Conservation (phyloP, 2,113 vertebrate species). For the Amphiprion percula region DNA sequence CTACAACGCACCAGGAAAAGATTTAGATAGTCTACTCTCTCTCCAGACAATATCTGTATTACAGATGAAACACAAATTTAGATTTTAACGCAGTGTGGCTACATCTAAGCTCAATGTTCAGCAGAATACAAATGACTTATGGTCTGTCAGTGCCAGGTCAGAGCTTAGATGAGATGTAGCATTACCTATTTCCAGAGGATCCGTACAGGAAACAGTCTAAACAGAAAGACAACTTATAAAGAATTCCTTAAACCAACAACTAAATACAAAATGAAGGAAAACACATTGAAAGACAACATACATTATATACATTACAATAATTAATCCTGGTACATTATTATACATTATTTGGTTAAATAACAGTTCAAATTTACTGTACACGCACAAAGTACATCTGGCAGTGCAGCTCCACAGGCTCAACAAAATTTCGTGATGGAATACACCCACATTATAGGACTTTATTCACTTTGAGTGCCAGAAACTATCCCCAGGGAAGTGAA, state of each 20-base stretch:
- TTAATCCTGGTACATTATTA: no score
- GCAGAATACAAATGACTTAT: background rate
- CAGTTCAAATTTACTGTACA: background rate
- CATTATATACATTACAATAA: no score
- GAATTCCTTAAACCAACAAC: no score
- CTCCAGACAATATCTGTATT: background rate
- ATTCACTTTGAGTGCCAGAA: background rate
- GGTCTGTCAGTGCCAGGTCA: no score
- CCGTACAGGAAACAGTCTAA: no score
- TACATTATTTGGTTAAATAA: background rate
- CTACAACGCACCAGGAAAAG: conserved; percentile 38
- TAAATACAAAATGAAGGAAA: no score
- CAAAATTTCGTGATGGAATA: background rate
- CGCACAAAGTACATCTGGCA: background rate
- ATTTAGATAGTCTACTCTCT: background rate
- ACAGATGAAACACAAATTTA: background rate
- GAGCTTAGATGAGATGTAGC: no score
- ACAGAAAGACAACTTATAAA: no score
- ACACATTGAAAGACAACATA: no score
- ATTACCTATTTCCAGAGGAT: no score
- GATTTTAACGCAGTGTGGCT: background rate
- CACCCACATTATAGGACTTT: background rate
- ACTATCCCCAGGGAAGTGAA: background rate
- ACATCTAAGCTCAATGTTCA: background rate
- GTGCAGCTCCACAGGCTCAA: background rate